Evolutionary conservation across 1,140 invertebrate genomes (phyloP).

Genomic region (Pygmarrhopalites habei): DNA sequence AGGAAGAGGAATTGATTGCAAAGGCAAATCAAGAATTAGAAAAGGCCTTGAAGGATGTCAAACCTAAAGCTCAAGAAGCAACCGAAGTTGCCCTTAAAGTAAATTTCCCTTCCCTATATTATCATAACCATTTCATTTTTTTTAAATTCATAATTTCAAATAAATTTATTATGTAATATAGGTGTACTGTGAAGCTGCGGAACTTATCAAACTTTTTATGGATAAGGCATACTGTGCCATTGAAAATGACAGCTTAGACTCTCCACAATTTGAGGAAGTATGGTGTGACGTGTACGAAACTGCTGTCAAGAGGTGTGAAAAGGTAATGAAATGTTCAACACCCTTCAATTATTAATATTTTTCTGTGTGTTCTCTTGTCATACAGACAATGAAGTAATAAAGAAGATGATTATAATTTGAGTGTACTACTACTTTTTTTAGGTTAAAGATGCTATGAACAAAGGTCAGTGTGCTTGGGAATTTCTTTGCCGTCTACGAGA

Average conservation of each 20-base stretch:
- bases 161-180: constrained; percentile 1
- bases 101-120: too few relatives aligned
- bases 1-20: constrained; percentile 36
- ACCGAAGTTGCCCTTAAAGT: constrained; percentile 35
- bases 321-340: constrained; percentile 14
- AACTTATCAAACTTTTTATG: constrained; percentile 35
- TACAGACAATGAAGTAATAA: too few relatives aligned
- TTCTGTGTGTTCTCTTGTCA: too few relatives aligned
- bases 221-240: constrained; percentile 39
- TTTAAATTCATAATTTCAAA: too few relatives aligned
- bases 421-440: not conserved
- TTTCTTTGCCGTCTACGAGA: constrained; percentile 35
- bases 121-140: too few relatives aligned
- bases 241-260: constrained; percentile 32
- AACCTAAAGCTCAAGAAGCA: constrained; percentile 29
- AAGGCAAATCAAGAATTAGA: constrained; percentile 38
- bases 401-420: not conserved
- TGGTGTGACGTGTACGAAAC: constrained; percentile 36
- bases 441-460: constrained; percentile 33
- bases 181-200: constrained; percentile 35
- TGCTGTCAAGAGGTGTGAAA: constrained; percentile 30
- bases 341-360: too few relatives aligned
- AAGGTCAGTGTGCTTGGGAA: constrained; percentile 37
- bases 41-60: constrained; percentile 34
- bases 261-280: constrained; percentile 37